Percentiles rank a stretch among this genome's conserved stretches.
phyloP scores from a whole-genome alignment of 1,140 invertebrate genomes.

The Aporrectodea caliginosa region DNA sequence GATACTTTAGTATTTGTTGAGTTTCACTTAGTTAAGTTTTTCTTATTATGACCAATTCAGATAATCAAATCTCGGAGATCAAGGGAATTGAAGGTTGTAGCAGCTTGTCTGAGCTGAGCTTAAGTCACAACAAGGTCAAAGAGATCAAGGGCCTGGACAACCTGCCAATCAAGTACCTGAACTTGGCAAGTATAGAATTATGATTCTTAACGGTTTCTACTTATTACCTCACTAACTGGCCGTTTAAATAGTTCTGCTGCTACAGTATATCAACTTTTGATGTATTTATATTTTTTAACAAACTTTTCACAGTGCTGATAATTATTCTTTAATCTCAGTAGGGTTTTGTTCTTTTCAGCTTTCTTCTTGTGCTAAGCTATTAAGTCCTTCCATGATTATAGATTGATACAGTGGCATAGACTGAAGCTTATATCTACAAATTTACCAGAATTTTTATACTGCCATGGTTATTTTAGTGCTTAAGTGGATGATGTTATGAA shows the following conservation, averaged over 20 bases:
- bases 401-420: too few relatives aligned
- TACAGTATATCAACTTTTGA: neutral
- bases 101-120: conserved; percentile 45
- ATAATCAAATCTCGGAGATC: conserved; percentile 50
- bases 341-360: neutral
- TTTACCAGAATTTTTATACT: too few relatives aligned
- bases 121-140: conserved; percentile 51
- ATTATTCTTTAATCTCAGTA: neutral
- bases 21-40: conserved; percentile 28
- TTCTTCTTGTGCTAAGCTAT: neutral
- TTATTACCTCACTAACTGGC: too few relatives aligned
- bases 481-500: too few relatives aligned
- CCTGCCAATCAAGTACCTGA: conserved; percentile 48
- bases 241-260: too few relatives aligned
- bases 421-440: too few relatives aligned
- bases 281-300: neutral
- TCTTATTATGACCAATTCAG: too few relatives aligned
- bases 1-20: neutral
- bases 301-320: neutral
- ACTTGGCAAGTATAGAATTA: conserved; percentile 44
- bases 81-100: conserved; percentile 46
- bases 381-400: too few relatives aligned
- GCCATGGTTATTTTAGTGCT: too few relatives aligned
- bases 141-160: conserved; percentile 47
- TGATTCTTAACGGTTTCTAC: too few relatives aligned